Base-by-base conservation (phyloP, 2,113 vertebrate species). In the Albula goreensis region DNA sequence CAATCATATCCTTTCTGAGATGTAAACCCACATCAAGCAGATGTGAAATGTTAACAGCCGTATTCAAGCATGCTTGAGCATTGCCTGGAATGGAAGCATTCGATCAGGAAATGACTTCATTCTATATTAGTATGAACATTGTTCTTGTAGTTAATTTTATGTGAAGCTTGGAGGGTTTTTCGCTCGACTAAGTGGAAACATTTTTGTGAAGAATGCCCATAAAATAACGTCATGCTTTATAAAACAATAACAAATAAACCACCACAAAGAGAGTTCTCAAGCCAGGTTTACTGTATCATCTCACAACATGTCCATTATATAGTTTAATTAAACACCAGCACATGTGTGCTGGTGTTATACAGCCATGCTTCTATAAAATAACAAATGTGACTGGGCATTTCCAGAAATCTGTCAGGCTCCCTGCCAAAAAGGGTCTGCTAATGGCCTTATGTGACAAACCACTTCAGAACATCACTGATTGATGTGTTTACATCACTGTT, bases 131-230 rank as follows among this genome's bases (percentile, higher is more conserved):
- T 74, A 22, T 31, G n/a, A 10, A 74, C 70, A 31, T 31, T 74
- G n/a, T 31, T 74, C n/a, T 74, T 74, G 70, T 25, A 74, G 70
- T 74, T 74, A 74, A 74, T 80, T 80, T 80, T 80, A 80, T 80
- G 11, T 50, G 19, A 70, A 31, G 70, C 70, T 70, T 74, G n/a
- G 70, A 8, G 70, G n/a, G 5, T 74, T 74, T 74, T 74, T 31
- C 25, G 8, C 70, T 31, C 9, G 8, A 11, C 70, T 9, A 74
- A 74, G n/a, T 74, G 79, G 50, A 80, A 80, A 51, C 17, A 51
- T 50, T 80, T 80, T 80, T 13, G 22, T 17, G 51, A 50, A 80
- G 49, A n/a, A 22, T 80, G 79, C 79, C 41, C 1, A 50, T 80
- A 80, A 80, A 80, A 80, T 80, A 50, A 80, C 13, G 31, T 50